Base-by-base conservation (phyloP, 2,797 vertebrate species). In the Aeoliscus strigatus region DNA sequence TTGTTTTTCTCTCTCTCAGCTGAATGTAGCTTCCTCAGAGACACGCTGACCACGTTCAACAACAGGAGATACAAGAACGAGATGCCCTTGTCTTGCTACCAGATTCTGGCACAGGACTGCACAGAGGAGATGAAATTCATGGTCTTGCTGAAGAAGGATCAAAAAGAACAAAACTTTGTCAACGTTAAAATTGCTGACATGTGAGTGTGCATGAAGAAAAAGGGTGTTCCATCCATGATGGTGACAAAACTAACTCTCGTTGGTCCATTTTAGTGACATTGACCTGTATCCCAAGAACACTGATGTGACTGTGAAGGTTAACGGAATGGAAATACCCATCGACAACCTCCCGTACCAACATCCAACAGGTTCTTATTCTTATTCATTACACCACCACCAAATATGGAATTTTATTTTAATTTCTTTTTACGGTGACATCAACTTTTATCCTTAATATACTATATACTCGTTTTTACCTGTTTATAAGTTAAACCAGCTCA, bases 101-200 rank as follows among this genome's bases (percentile, higher is more conserved):
- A 93, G 25, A 47, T 93, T 48, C 42, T 92, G 65, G 84, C 80
- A 4, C 89, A 90, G 54, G 91, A 93, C 42, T 90, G 88, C 49
- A 90, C 88, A 0, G 10, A 77, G 2, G 85, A 90, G 55, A 55
- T 87, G 49, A 92, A 89, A 59, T 93, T 92, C 52, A 73, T 91
- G 39, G 83, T 93, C 65, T 76, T 84, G 43, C 54, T 84, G 51
- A 92, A 81, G 79, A 88, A 82, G 38, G 81, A 75, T 31, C 29
- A 38, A 53, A 16, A 2, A 4, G 69, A 82, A 10, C 46, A 80
- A 14, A 84, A 50, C 35, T 67, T 73, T n/a, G 35, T 92, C 55
- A 89, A 81, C 27, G 54, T 91, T 45, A 88, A 84, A 42, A 52
- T 92, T 0, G 82, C 79, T 46, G 77, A 77, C 46, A 82, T 89